Base-by-base conservation (phyloP, 2,797 vertebrate genomes). In the Chloroceryle amazona region DNA sequence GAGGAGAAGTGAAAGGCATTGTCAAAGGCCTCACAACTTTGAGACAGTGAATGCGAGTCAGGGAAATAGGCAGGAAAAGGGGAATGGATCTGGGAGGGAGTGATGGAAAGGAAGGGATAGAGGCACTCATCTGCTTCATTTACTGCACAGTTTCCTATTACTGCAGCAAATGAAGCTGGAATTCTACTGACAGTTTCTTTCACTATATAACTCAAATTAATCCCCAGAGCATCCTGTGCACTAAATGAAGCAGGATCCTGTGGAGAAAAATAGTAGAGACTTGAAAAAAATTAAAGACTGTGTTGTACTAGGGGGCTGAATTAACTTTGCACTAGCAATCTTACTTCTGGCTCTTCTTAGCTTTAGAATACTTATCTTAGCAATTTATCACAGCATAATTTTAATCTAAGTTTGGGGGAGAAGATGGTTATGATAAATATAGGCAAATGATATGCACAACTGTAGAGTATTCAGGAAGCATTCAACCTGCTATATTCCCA, bases 151-250 rank as follows among this genome's bases (percentile, higher is more conserved):
- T 84, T 96, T 90, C 70, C 83, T 81, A 81, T 96, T 95, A 89
- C 82, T 81, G 93, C 73, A 92, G 92, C 73, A 93, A 93, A 94
- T 94, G 86, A 95, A 88, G 90, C 85, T 94, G 87, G 94, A 85
- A 70, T 96, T 94, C 80, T 93, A 73, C 86, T 76, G 88, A 72
- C 70, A 70, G 18, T 79, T 58, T 92, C 46, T 62, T 95, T 93
- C 55, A 47, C 94, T 88, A 26, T 61, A 65, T 81, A 95, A 88
- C 85, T 61, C 42, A 86, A 96, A 97, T 96, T 96, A 96, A 86
- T 96, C 94, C 80, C 93, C 42, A 81, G 93, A 92, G 86, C 57
- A 68, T 91, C 88, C 42, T 83, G 37, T 87, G 68, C 20, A 28
- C 92, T 91, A 89, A 96, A 90, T 89, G 84, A 78, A 86, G 81